These are phyloP conservation scores for Sesamia nonagrioides DNA, from an alignment of 1,140 invertebrate genomes.

Conservation along the genomic window DNA sequence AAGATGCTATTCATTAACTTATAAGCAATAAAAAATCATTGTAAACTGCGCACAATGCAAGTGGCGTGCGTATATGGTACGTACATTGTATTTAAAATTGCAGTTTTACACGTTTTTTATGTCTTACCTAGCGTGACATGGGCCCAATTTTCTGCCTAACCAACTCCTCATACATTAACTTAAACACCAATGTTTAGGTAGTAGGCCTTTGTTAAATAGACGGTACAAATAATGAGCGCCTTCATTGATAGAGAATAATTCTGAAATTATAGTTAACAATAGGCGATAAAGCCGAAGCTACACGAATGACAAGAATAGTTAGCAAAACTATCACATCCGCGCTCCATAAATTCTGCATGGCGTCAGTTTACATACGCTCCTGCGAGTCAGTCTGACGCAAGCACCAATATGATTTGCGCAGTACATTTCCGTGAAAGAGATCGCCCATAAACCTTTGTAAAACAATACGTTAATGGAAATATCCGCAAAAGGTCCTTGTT, in stretches of 20 bases:
- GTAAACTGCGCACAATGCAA: constrained; percentile 29
- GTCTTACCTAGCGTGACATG: background rate
- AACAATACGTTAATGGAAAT: constrained; percentile 36
- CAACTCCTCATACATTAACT: constrained; percentile 14
- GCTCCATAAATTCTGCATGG: constrained; percentile 48
- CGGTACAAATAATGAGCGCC: background rate
- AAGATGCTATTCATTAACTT: constrained; percentile 13
- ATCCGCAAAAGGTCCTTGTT: constrained; percentile 48
- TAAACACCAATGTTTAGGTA: constrained; percentile 14
- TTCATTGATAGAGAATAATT: constrained; percentile 35
- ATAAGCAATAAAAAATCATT: constrained; percentile 33
- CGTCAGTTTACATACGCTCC: constrained; percentile 45
- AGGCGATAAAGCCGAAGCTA: constrained; percentile 27
- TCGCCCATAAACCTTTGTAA: constrained; percentile 24
- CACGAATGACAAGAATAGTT: constrained; percentile 43
- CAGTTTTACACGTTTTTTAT: constrained; percentile 31
- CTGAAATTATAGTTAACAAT: constrained; percentile 39
- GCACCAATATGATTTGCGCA: constrained; percentile 59
- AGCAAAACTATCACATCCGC: constrained; percentile 51
- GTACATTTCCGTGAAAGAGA: constrained; percentile 57
- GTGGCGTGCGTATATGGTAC: constrained; percentile 25
- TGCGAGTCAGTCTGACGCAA: constrained; percentile 54
- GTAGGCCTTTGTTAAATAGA: constrained; percentile 18
- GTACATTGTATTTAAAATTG: constrained; percentile 38
- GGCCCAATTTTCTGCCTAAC: constrained; percentile 14